phyloP scores from a whole-genome alignment of 2,888 invertebrate genomes.

The Hydroisotoma schaefferi region DNA sequence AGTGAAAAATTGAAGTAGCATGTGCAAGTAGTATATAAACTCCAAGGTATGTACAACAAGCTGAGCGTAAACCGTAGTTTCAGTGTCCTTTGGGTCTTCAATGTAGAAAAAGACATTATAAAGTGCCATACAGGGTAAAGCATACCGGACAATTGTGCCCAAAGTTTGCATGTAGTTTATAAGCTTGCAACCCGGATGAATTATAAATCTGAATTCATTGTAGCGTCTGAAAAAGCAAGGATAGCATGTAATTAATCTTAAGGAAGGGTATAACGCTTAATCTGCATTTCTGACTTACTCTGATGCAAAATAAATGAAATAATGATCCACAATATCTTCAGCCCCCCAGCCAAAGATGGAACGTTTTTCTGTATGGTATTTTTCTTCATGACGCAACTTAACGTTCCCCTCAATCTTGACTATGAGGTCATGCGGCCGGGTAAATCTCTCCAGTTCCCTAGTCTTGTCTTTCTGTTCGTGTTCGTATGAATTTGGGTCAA shows the following conservation, averaged over 20 bases:
- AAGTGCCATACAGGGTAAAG: not conserved
- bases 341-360: conserved; percentile 31
- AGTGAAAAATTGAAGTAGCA: conserved; percentile 34
- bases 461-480: conserved; percentile 18
- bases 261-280: not conserved
- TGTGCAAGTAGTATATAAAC: conserved; percentile 22
- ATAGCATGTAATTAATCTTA: not conserved
- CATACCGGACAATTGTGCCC: conserved; percentile 9
- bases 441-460: conserved; percentile 2
- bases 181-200: conserved; percentile 36
- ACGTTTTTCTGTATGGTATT: conserved; percentile 1
- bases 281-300: conserved; percentile 13
- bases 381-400: not conserved
- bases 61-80: conserved; percentile 1
- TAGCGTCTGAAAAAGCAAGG: conserved; percentile 5
- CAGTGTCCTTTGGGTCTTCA: not conserved
- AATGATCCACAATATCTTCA: conserved; percentile 27
- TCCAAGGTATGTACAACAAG: conserved; percentile 7
- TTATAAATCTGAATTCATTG: conserved; percentile 18
- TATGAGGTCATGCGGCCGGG: not conserved
- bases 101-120: conserved; percentile 16
- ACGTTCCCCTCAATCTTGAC: conserved; percentile 14
- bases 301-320: conserved; percentile 36
- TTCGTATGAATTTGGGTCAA: conserved; percentile 14
- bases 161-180: conserved; percentile 12